Conservation (phyloP, 1,140 invertebrate species). For the Popillia japonica region DNA sequence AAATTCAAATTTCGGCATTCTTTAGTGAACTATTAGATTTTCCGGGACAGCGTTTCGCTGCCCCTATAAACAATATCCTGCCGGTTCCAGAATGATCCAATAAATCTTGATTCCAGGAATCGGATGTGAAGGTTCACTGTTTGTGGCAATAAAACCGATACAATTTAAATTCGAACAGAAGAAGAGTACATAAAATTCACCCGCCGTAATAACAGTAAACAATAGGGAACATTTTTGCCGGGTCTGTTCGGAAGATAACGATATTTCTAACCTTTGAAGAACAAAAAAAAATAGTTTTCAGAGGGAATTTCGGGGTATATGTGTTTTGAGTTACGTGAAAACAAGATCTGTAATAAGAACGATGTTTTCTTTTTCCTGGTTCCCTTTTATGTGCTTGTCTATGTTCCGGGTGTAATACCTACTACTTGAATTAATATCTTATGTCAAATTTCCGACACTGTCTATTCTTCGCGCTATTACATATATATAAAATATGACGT, state of each 20-base stretch:
- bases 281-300: neutral
- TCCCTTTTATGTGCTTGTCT: no score
- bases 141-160: conserved; percentile 32
- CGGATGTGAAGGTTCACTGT: conserved; percentile 24
- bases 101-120: conserved; percentile 15
- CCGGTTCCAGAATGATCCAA: neutral
- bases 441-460: no score
- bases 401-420: no score
- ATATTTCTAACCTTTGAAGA: conserved; percentile 15
- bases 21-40: conserved; percentile 21
- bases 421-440: no score
- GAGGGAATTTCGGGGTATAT: neutral
- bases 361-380: neutral
- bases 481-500: no score
- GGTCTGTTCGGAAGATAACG: conserved; percentile 12
- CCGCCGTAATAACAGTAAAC: conserved; percentile 28
- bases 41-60: neutral
- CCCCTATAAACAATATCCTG: conserved; percentile 7
- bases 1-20: neutral
- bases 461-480: no score
- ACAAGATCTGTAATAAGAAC: neutral
- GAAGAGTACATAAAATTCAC: conserved; percentile 13
- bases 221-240: neutral
- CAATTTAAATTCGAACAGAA: conserved; percentile 33
- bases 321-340: neutral